Evolutionary conservation across 1,140 invertebrate genomes (phyloP).

Genomic region (Caenorhabditis elegans): WBcel235 BX284602.5:5600001-5600500

Average conservation of each 20-base stretch:
- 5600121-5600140: background rate
- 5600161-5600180: background rate
- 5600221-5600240: background rate
- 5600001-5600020: background rate
- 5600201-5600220: background rate
- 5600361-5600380: background rate
- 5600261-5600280: background rate
- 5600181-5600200: background rate
- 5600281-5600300: background rate
- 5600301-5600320: background rate
- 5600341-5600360: background rate
- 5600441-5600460: background rate
- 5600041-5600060: background rate
- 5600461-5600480: too few species aligned
- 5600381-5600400: background rate
- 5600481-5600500: too few species aligned
- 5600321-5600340: background rate
- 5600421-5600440: background rate
- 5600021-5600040: slow-evolving; percentile 9
- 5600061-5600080: background rate
- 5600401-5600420: background rate
- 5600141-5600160: background rate
- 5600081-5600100: background rate
- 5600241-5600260: background rate
- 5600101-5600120: background rate